phyloP scores from a whole-genome alignment of 2,888 invertebrate species.

The Lepidocyrtoides sp. region DNA sequence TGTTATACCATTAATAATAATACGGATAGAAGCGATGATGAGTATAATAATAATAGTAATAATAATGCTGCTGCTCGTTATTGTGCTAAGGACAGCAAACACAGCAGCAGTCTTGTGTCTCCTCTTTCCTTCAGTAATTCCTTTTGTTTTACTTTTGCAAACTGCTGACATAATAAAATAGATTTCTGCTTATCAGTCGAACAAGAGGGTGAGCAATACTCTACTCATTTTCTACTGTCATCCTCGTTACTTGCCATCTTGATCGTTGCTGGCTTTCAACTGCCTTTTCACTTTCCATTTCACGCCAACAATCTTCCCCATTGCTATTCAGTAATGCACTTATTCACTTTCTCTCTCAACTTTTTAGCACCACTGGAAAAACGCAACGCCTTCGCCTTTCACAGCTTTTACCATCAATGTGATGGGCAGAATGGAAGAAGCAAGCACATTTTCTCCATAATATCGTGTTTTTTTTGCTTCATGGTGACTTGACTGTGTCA shows the following conservation, averaged over 20 bases:
- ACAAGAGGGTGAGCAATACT: not conserved
- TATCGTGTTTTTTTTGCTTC: too few species aligned
- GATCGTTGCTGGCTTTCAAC: not conserved
- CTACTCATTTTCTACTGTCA: constrained; percentile 7
- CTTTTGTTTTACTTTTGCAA: constrained; percentile 47
- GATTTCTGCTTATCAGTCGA: not conserved
- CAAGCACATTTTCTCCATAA: not conserved
- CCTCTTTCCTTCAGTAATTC: not conserved
- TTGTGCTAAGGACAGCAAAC: not conserved
- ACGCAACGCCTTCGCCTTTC: too few species aligned
- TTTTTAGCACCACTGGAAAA: too few species aligned
- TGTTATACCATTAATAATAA: constrained; percentile 26
- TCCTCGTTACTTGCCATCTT: not conserved
- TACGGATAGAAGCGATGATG: not conserved
- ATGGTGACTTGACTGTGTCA: not conserved
- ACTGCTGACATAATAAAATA: constrained; percentile 47
- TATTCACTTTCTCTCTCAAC: not conserved
- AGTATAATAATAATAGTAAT: not conserved
- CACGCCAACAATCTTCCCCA: not conserved
- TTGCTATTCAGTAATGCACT: not conserved
- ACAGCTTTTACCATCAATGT: constrained; percentile 2
- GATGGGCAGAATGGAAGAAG: constrained; percentile 5
- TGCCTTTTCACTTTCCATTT: not conserved
- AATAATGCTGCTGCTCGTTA: not conserved
- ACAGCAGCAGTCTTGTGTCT: not conserved